Evolutionary conservation across 2,797 vertebrate species (phyloP).

Genomic region (Myotis vivesi): DNA sequence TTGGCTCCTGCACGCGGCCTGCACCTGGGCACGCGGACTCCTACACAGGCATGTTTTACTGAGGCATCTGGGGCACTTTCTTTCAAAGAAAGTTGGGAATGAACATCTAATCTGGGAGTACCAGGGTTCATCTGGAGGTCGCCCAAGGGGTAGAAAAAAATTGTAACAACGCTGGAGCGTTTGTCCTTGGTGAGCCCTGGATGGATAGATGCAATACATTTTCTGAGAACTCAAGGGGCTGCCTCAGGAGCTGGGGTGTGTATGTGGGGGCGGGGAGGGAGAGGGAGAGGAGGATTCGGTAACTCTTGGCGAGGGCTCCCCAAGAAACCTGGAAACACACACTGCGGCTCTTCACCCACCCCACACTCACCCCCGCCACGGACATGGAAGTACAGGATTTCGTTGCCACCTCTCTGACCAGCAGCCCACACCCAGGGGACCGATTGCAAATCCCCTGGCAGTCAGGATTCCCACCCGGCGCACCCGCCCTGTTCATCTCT

Average conservation of each 20-base stretch:
- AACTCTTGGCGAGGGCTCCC: not conserved
- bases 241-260: not conserved
- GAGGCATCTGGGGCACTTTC: conserved; percentile 56
- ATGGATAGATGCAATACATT: not conserved
- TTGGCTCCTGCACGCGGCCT: not conserved
- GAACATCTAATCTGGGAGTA: conserved; percentile 56
- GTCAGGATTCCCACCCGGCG: not conserved
- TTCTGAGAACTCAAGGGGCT: not conserved
- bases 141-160: conserved; percentile 43
- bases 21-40: conserved; percentile 18
- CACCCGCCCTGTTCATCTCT: not conserved
- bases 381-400: not conserved
- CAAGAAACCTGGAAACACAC: conserved; percentile 27
- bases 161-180: not conserved
- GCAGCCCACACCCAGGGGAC: not conserved
- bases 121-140: conserved; percentile 54
- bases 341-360: not conserved
- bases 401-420: conserved; percentile 24
- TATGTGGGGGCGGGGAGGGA: too few relatives aligned
- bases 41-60: conserved; percentile 32
- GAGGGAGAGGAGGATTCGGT: not conserved
- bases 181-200: not conserved
- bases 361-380: fast-evolving
- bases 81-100: conserved; percentile 54
- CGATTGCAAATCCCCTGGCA: not conserved